Percentiles rank a stretch among this genome's conserved stretches.
Conservation (phyloP, 2,888 invertebrate genomes). For the Craniophora ligustri region DNA sequence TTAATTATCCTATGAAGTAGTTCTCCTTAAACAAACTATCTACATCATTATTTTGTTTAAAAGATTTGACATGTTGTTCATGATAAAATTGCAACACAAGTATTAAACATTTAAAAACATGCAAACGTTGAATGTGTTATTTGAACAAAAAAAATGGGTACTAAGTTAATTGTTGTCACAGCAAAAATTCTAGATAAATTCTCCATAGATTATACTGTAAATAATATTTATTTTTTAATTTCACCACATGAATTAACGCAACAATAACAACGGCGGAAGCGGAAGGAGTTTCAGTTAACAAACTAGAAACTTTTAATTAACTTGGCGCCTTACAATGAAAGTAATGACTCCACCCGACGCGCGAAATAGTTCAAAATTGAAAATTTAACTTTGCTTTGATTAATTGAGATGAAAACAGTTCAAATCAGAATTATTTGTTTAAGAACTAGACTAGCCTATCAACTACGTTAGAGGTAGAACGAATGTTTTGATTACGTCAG, state of each 20-base stretch:
- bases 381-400: conserved; percentile 41
- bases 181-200: neutral
- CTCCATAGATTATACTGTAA: neutral
- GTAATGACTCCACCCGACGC: conserved; percentile 46
- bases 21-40: too few relatives aligned
- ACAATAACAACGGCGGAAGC: conserved; percentile 40
- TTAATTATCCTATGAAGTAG: too few relatives aligned
- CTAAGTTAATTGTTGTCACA: too few relatives aligned
- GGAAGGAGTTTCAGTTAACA: conserved; percentile 49
- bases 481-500: too few relatives aligned
- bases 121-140: too few relatives aligned
- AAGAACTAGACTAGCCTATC: neutral
- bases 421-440: conserved; percentile 7
- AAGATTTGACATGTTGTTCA: too few relatives aligned
- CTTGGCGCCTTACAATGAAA: conserved; percentile 55
- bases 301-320: conserved; percentile 63
- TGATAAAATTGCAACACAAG: too few relatives aligned
- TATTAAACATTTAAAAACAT: too few relatives aligned
- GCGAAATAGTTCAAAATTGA: conserved; percentile 42
- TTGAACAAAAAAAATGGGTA: too few relatives aligned
- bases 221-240: conserved; percentile 6
- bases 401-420: conserved; percentile 43
- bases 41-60: too few relatives aligned
- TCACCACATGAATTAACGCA: conserved; percentile 24
- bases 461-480: too few relatives aligned